phyloP scores from a whole-genome alignment of 2,888 invertebrate genomes.

The Napeogenes inachia region DNA sequence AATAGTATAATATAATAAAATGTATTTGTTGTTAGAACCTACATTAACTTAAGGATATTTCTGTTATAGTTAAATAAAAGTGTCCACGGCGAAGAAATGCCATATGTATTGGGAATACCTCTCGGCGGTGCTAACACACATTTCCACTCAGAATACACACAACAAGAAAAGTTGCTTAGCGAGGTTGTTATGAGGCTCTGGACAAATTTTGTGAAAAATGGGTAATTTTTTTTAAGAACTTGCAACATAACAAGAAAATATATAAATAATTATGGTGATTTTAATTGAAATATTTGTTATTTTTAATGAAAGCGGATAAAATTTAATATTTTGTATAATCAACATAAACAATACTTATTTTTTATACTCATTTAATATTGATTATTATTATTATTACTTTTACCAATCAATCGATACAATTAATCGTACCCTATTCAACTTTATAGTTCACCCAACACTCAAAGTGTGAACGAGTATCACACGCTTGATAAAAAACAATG shows the following conservation, averaged over 20 bases:
- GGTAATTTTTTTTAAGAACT: constrained; percentile 75
- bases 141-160: constrained; percentile 84
- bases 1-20: too few relatives aligned
- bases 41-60: too few relatives aligned
- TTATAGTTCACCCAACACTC: constrained; percentile 86
- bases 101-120: constrained; percentile 92
- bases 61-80: constrained; percentile 80
- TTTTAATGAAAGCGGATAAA: too few relatives aligned
- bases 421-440: too few relatives aligned
- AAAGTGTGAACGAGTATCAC: constrained; percentile 80
- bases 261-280: too few relatives aligned
- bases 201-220: constrained; percentile 93
- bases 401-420: too few relatives aligned
- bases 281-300: too few relatives aligned
- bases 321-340: too few relatives aligned
- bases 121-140: constrained; percentile 83
- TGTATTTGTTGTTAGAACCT: too few relatives aligned
- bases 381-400: too few relatives aligned
- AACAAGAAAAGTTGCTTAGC: constrained; percentile 86
- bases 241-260: background rate
- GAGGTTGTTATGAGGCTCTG: constrained; percentile 93
- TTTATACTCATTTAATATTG: too few relatives aligned
- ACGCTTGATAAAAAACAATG: constrained; percentile 81
- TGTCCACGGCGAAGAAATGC: constrained; percentile 90
- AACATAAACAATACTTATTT: too few relatives aligned